Evolutionary conservation across 1,140 invertebrate genomes (phyloP), one percentile per base, ranked within the genome.

Genomic region (Microplitis demolitor): DNA sequence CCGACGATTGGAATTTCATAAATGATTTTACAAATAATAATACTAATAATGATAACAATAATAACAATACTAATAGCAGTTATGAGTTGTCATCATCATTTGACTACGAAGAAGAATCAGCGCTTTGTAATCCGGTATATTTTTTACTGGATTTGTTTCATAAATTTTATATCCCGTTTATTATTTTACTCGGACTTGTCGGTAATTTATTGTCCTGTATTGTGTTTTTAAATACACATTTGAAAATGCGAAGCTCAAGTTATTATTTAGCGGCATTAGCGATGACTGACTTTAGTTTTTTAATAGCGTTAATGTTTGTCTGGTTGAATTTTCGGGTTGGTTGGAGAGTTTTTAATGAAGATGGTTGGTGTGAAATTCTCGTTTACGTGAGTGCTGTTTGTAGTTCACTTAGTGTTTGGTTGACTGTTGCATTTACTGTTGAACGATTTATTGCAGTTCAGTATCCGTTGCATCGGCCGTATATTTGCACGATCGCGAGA

Each of bases 391-490:
- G 87, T 56, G 88, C 89, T 53, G 89, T 90, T 0, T 90, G 88
- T 73, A 88, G 89, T 72, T 91, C 90, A 33, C 77, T 91, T 0
- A 89, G 88, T 72, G 90, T 90, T 6, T 91, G 90, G 90, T 79
- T 91, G 5, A 90, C 90, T 16, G 90, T 92, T 4, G 90, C 89
- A 3, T 91, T 92, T 79, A 92, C 91, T 0, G 88, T 91, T 0
- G 91, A 93, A 74, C 79, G 91, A 50, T 92, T 91, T 81, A 89
- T 92, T 56, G 91, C 91, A 0, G 89, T 92, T 0, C 91, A 91
- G 74, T 91, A 92, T 77, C 91, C 91, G 0, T 83, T 92, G 6
- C 89, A 89, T 33, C 83, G 91, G 6, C 90, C 91, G 3, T 85
- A 87, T 51, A 90, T 90, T 80, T 93, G 91, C 78, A 92, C 91